A percentile compares a stretch with the other conserved stretches of the same genome.
Evolutionary conservation across 2,888 invertebrate species (phyloP).

Genomic region (Lampropteryx suffumata): DNA sequence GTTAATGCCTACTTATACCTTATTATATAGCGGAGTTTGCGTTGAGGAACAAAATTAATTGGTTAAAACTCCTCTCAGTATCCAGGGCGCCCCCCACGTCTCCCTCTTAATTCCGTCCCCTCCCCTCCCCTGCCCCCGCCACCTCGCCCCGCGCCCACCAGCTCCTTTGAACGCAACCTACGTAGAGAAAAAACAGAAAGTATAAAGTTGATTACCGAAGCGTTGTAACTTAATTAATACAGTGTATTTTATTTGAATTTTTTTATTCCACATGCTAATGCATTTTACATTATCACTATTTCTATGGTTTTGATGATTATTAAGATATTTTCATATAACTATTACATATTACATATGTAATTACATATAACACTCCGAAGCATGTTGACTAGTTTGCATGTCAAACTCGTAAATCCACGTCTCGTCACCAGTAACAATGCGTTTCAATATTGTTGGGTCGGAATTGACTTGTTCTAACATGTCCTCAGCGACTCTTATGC

Average conservation of each 20-base stretch:
- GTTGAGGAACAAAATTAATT: slow-evolving; percentile 85
- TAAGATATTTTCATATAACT: too few species aligned
- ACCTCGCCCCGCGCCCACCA: slow-evolving; percentile 58
- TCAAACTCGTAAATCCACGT: too few species aligned
- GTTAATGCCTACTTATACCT: slow-evolving; percentile 83
- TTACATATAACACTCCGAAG: too few species aligned
- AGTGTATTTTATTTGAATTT: slow-evolving; percentile 1
- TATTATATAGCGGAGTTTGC: slow-evolving; percentile 83
- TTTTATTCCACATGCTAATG: too few species aligned
- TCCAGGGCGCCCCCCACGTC: slow-evolving; percentile 78
- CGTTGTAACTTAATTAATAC: slow-evolving; percentile 77
- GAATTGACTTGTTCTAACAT: too few species aligned
- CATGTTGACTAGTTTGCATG: too few species aligned
- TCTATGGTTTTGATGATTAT: too few species aligned
- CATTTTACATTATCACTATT: too few species aligned
- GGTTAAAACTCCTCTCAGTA: slow-evolving; percentile 84
- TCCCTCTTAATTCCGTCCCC: slow-evolving; percentile 76
- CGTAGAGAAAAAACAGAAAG: slow-evolving; percentile 83
- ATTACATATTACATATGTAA: too few species aligned
- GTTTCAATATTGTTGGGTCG: too few species aligned
- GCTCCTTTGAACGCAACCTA: slow-evolving; percentile 83
- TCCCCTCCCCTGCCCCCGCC: slow-evolving; percentile 51
- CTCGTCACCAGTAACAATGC: too few species aligned
- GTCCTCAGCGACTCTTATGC: too few species aligned
- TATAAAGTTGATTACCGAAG: slow-evolving; percentile 72